Evolutionary conservation across 2,888 invertebrate species (phyloP).

Genomic region (Bellardia bayeri): DNA sequence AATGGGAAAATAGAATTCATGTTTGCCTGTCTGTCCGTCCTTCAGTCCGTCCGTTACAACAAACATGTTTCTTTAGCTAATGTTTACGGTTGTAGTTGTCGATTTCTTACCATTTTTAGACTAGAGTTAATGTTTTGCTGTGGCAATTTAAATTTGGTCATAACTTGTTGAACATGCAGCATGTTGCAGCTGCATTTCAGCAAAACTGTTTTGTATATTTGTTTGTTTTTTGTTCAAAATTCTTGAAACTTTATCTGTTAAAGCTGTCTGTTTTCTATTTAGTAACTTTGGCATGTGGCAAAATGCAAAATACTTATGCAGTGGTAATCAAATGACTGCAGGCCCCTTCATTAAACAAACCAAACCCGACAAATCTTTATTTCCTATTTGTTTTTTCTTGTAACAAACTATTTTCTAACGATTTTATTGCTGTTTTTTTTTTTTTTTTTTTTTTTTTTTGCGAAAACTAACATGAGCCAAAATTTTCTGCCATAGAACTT

Average conservation of each 20-base stretch:
- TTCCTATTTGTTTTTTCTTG: conserved; percentile 30
- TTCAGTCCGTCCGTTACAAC: background rate
- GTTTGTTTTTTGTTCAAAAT: conserved; percentile 23
- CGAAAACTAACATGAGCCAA: background rate
- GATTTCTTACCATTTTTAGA: conserved; percentile 22
- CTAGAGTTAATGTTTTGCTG: background rate
- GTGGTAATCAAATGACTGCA: conserved; percentile 32
- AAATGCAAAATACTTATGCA: conserved; percentile 39
- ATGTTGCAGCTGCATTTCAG: conserved; percentile 59
- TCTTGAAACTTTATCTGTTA: conserved; percentile 54
- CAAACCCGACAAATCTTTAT: conserved; percentile 36
- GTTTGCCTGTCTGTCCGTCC: conserved; percentile 16
- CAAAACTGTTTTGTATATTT: background rate
- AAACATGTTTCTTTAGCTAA: conserved; percentile 41
- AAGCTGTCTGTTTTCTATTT: conserved; percentile 5
- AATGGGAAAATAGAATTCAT: conserved; percentile 29
- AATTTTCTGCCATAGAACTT: conserved; percentile 28
- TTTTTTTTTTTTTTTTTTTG: background rate
- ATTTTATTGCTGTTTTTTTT: background rate
- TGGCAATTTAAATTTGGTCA: conserved; percentile 66
- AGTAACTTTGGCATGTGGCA: conserved; percentile 69
- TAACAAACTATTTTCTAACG: conserved; percentile 22
- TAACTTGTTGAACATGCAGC: conserved; percentile 69
- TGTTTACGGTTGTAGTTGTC: conserved; percentile 7
- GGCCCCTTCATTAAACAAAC: conserved; percentile 18